Evolutionary conservation across 2,888 invertebrate species (phyloP), one percentile per base, ranked within the genome.

Genomic region (Digitonthophagus gazella): DNA sequence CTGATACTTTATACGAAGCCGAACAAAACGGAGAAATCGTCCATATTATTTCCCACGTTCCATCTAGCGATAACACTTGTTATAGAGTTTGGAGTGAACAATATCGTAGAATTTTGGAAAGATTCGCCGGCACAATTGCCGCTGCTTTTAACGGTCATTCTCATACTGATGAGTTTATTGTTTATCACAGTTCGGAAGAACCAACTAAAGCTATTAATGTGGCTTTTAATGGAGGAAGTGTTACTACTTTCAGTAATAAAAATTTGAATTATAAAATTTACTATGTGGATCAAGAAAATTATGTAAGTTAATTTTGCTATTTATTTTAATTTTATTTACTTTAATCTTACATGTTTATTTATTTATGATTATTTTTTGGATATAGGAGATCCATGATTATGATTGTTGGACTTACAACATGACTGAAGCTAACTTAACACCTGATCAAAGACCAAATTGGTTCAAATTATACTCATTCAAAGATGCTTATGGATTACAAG

Each of bases 121-220:
- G 94, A 80, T 95, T 91, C 79, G 86, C 90, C 11, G 85, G 86
- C 22, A 93, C 89, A 11, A 90, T 95, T 65, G 85, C 85, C 0
- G 93, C 88, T 0, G 91, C 93, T 79, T 95, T 95, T 80, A 93
- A 91, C 77, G 95, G 94, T 0, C 94, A 95, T 79, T 90, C 90
- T 0, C 94, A 95, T 78, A 85, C 85, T 0, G 93, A 94, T 75
- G 90, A 91, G 78, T 87, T 92, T 75, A 88, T 88, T 76, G 81
- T 95, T 65, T 90, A 90, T 79, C 93, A 91, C 78, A 86, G 85
- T 70, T 76, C 80, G 1, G 78, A 84, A 0, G 84, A 86, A 58
- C 84, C 85, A 4, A 80, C 80, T 0, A 78, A 85, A 57, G 86
- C 95, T 0, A 85, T 88, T 3, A 89, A 87, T 71, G 85, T 95